Evolutionary conservation across 1,140 invertebrate genomes (phyloP), one percentile per base, ranked within the genome.

Genomic region (Prorops nasuta): DNA sequence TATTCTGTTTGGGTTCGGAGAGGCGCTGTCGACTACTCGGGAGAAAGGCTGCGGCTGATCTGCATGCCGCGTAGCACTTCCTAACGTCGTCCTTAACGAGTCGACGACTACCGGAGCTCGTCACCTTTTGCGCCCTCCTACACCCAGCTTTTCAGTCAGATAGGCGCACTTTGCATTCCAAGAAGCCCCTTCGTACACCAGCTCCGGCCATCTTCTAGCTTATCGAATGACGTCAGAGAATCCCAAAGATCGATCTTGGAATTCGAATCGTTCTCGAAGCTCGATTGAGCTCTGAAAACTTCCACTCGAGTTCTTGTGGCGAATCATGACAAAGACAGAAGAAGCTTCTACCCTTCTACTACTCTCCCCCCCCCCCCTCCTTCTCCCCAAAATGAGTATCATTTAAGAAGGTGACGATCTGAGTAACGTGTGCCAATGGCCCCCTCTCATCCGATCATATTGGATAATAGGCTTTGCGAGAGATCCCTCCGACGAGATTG

Each of bases 51-150:
- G 45, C 42, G 54, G 51, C 63, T 71, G 65, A 66, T 72, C 67
- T 71, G 66, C 64, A 72, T 72, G 63, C 69, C 51, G 64, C 46
- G 41, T 58, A 43, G 51, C 57, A 39, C 58, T 58, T 64, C 59
- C 64, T 70, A 71, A 70, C 63, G 64, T 71, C 58, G 63, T 42
- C 56, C 60, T 71, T 73, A 73, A 73, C 71, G 69, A 71, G 69
- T 68, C 69, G 62, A 63, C 67, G 67, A 71, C 60, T 68, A 69
- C 60, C 58, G 35, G 58, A 49, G 46, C 57, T 59, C 62, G 60
- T 64, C 63, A 65, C 64, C 60, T 69, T 63, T 51, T 48, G 40
- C 56, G 54, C 63, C 49, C 44, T 61, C 43, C 36, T 52, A 36
- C 54, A 14, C 40, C 54, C 36, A n/a, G n/a, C 50, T 63, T 62